A percentile compares a stretch with the other conserved stretches of the same genome.
Evolutionary conservation across 2,888 invertebrate genomes (phyloP).

Genomic region (Cerastis rubricosa): DNA sequence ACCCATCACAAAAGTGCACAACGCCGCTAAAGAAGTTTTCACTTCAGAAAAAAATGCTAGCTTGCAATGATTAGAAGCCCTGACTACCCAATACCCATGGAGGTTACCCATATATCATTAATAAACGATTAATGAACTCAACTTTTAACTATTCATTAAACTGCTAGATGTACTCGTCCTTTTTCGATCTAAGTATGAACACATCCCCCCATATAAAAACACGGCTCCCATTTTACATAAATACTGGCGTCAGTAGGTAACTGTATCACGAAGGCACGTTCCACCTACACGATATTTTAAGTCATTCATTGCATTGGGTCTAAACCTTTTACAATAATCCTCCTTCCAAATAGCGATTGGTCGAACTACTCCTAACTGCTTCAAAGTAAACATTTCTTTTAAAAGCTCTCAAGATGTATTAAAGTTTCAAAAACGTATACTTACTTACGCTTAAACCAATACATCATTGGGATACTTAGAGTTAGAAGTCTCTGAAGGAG

Average conservation of each 20-base stretch:
- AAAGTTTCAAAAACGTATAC: slow-evolving; percentile 19
- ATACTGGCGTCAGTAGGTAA: background rate
- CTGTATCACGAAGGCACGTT: background rate
- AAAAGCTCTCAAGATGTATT: slow-evolving; percentile 34
- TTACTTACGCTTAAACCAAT: slow-evolving; percentile 13
- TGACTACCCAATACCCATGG: background rate
- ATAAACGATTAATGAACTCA: background rate
- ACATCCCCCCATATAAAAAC: background rate
- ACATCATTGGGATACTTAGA: slow-evolving; percentile 9
- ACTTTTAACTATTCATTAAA: background rate
- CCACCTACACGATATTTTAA: slow-evolving; percentile 17
- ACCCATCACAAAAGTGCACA: too few relatives aligned
- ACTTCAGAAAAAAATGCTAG: background rate
- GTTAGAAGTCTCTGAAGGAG: slow-evolving; percentile 7
- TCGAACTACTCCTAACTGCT: slow-evolving; percentile 21
- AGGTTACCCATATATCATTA: background rate
- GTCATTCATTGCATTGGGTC: slow-evolving; percentile 19
- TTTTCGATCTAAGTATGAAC: background rate
- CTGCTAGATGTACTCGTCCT: background rate
- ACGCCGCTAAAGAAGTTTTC: too few relatives aligned
- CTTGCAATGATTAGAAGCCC: background rate
- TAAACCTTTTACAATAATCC: slow-evolving; percentile 25
- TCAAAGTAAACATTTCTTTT: slow-evolving; percentile 37
- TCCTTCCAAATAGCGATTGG: slow-evolving; percentile 27
- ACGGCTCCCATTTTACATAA: background rate